phyloP scores from a whole-genome alignment of 2,797 vertebrate species.

The Tarsius wallacei region DNA sequence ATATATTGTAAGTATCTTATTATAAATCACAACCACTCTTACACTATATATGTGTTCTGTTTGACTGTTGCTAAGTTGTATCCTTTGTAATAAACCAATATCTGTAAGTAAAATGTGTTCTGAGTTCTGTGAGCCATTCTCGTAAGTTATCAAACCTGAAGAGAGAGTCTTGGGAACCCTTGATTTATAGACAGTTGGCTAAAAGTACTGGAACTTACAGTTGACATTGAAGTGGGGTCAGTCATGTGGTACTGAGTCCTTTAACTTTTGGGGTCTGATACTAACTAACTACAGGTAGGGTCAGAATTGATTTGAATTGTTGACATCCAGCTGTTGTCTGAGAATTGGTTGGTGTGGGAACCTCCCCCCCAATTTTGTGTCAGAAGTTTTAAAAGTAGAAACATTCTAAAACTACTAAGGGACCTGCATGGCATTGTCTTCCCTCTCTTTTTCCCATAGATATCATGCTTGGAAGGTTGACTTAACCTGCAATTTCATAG shows the following conservation, averaged over 20 bases:
- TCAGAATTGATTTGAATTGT: neutral
- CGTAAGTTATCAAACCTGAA: neutral
- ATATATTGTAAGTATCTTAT: neutral
- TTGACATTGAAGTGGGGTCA: neutral
- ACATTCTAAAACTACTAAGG: neutral
- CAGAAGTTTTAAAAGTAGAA: neutral
- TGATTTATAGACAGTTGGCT: neutral
- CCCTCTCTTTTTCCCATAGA: neutral
- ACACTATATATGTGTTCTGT: neutral
- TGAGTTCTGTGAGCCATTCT: neutral
- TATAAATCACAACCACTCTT: neutral
- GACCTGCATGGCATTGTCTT: neutral
- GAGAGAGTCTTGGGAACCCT: neutral
- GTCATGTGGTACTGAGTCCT: neutral
- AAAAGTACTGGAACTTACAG: neutral
- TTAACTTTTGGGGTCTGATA: neutral
- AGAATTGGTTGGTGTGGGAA: neutral
- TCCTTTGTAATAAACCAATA: neutral
- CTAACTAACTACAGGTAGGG: neutral
- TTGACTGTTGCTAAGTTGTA: neutral
- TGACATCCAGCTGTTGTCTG: neutral
- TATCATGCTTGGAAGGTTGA: neutral
- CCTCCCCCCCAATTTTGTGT: neutral
- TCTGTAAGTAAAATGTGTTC: neutral
- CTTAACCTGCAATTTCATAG: constrained; percentile 5